Evolutionary conservation across 1,140 invertebrate genomes (phyloP), one percentile per base, ranked within the genome.

Genomic region (Brachystomella parvula): DNA sequence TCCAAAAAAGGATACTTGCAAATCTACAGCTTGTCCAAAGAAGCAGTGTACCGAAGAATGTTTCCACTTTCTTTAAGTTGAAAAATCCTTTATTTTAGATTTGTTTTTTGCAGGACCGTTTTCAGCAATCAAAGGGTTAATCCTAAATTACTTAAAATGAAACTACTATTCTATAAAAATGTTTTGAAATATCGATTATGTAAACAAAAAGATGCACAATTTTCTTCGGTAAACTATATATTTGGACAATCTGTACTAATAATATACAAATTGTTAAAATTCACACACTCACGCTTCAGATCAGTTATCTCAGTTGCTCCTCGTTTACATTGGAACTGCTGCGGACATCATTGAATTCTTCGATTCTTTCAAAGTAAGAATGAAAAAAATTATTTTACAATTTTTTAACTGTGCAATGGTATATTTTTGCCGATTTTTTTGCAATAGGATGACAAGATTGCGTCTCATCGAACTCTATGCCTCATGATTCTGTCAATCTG

Each of bases 311-410:
- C 92, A 96, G 74, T 79, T 96, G n/a, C 78, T 96, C 0, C 80
- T 96, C 1, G 92, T 84, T 30, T 85, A 85, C 74, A 82, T 85
- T 66, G 82, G 82, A 47, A 94, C 91, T 1, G 92, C 92, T 0
- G 92, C 92, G 0, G 94, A 96, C 76, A 96, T 96, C 64, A 93
- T 96, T 31, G 93, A 96, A 77, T 95, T 96, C 77, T 95, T 95
- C 77, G 93, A 96, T 76, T 93, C 92, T 0, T 95, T 96, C 79
- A 91, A 91, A 78, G 76, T 75, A 67, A 53, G 24, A 17, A 26
- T 17, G 30, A 26, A 28, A 61, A 33, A 32, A 56, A 21, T 3
- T 2, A 30, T 21, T 64, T 29, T 64, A 29, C 1, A 53, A 1
- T 31, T 30, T 9, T 28, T 28, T 26, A 24, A 26, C 24, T 63